Base-by-base conservation (phyloP, 1,140 invertebrate species). In the Chelonus insularis region DNA sequence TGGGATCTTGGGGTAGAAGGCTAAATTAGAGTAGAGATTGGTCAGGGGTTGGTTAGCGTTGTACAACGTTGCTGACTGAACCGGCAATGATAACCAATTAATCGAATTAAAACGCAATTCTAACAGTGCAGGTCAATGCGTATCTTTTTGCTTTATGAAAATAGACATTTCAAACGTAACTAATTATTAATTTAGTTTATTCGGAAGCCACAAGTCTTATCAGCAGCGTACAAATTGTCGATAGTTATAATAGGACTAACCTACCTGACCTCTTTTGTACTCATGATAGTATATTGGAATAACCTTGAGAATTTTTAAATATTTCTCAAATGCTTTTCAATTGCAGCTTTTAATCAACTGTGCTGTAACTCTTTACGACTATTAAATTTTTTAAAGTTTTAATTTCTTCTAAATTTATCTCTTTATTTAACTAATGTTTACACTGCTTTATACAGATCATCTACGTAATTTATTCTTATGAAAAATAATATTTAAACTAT, bases 211-310 rank as follows among this genome's bases (percentile, higher is more conserved):
- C 36, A 39, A 55, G 39, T 47, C 59, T 61, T 61, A 61, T 61
- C 59, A 37, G 12, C 37, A 36, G 59, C 50, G 41, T 56, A 43
- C 51, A 61, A 39, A 61, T 61, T 61, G 21, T 61, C 32, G 51
- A 61, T 61, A 61, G n/a, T n/a, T n/a, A 60, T 60, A 60, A 60
- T 60, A 55, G 58, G 54, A 23, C 32, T 59, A 51, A 61, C 59
- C 59, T 41, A n/a, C 36, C 23, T 39, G 20, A n/a, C 25, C 39
- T 48, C 50, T 61, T 48, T 61, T 55, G 51, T 47, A 55, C 18
- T 20, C 41, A 21, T 39, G 18, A 29, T 18, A 18, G 21, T 52
- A n/a, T 34, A 59, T 51, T 59, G 4, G 51, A 25, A 16, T 16
- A 29, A 12, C 59, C 59, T 61, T 61, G 59, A 60, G 58, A 47